phyloP scores from a whole-genome alignment of 2,888 invertebrate species.

The Physocephala rufipes region DNA sequence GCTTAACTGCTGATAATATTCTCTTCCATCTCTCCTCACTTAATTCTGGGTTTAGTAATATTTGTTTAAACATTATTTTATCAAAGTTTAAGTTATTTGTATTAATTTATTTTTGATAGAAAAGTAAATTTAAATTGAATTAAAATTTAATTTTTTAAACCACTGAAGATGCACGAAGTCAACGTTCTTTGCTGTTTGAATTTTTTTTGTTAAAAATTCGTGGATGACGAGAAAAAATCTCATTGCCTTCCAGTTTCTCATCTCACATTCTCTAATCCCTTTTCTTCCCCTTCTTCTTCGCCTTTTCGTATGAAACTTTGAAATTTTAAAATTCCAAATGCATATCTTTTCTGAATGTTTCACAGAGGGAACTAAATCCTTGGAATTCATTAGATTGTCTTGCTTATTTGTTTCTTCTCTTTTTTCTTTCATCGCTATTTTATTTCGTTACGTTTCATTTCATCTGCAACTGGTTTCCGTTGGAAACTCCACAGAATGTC shows the following conservation, averaged over 20 bases:
- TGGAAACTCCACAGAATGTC: constrained; percentile 22
- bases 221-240: neutral
- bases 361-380: constrained; percentile 22
- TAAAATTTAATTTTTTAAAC: neutral
- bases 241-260: neutral
- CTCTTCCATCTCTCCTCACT: too few relatives aligned
- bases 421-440: constrained; percentile 38
- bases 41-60: too few relatives aligned
- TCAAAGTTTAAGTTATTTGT: too few relatives aligned
- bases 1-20: too few relatives aligned
- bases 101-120: too few relatives aligned
- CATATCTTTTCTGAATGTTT: constrained; percentile 24
- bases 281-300: neutral
- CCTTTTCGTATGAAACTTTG: neutral
- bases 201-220: too few relatives aligned
- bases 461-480: constrained; percentile 27
- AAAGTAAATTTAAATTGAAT: constrained; percentile 39
- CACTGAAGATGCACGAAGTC: neutral
- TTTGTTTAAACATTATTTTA: too few relatives aligned
- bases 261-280: neutral
- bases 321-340: constrained; percentile 33
- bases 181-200: neutral
- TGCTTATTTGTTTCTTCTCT: constrained; percentile 43
- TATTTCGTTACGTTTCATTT: constrained; percentile 35
- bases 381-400: constrained; percentile 33